Evolutionary conservation across 2,888 invertebrate species (phyloP).

Genomic region (Phengaris alcon): DNA sequence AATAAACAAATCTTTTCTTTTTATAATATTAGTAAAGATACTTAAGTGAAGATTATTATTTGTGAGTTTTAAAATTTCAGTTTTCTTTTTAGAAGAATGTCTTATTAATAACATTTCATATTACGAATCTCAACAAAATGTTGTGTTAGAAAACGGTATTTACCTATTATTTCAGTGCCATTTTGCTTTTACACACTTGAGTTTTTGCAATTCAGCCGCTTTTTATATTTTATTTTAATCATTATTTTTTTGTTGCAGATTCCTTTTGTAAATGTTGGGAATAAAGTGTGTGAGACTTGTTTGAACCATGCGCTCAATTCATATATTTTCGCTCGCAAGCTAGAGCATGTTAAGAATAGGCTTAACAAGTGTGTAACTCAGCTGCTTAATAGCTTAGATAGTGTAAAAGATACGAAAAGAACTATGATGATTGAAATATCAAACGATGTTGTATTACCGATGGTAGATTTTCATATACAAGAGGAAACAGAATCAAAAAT

Average conservation of each 20-base stretch:
- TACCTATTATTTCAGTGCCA: background rate
- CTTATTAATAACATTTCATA: too few relatives aligned
- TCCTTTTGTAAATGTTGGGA: conserved; percentile 54
- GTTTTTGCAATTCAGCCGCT: conserved; percentile 13
- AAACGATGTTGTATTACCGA: conserved; percentile 53
- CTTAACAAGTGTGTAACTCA: conserved; percentile 54
- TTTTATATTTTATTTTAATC: conserved; percentile 39
- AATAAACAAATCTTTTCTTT: too few relatives aligned
- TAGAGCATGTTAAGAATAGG: conserved; percentile 53
- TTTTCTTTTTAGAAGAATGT: too few relatives aligned
- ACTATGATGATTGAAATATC: conserved; percentile 64
- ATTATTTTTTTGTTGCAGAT: conserved; percentile 63
- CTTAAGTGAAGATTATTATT: too few relatives aligned
- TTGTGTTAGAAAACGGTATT: background rate
- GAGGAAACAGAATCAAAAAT: conserved; percentile 52
- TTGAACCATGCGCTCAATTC: conserved; percentile 58
- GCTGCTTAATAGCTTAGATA: conserved; percentile 53
- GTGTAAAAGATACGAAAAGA: conserved; percentile 43
- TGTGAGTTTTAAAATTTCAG: too few relatives aligned
- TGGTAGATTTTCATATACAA: conserved; percentile 42
- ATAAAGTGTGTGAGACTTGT: conserved; percentile 68
- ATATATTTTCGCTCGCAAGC: conserved; percentile 59
- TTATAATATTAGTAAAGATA: too few relatives aligned
- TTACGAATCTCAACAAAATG: background rate
- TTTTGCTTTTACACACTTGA: background rate